These are phyloP conservation scores for Anabacerthia variegaticeps DNA, from an alignment of 2,797 vertebrate species.

Conservation along the genomic window DNA sequence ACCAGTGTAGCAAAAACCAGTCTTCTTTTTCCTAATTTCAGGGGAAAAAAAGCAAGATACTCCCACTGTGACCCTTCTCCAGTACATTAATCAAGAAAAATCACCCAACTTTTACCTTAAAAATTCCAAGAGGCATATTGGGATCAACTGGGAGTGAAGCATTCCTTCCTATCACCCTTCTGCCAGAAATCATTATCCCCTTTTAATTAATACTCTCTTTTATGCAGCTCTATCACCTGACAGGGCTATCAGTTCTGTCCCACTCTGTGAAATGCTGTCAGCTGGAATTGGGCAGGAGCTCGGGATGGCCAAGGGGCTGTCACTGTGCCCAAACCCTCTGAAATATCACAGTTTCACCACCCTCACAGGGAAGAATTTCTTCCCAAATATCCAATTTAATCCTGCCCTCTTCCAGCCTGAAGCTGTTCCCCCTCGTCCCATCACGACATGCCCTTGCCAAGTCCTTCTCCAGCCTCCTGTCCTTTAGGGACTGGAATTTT, in stretches of 20 bases:
- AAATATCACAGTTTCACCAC: accelerated
- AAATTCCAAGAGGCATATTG: not conserved
- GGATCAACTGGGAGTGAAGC: not conserved
- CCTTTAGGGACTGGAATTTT: not conserved
- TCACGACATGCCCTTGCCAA: not conserved
- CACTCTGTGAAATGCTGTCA: not conserved
- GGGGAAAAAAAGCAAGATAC: not conserved
- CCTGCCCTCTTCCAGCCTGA: not conserved
- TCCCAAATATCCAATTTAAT: not conserved
- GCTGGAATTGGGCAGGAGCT: not conserved
- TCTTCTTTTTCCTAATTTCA: not conserved
- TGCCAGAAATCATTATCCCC: not conserved
- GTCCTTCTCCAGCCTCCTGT: not conserved
- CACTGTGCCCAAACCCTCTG: not conserved
- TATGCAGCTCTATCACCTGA: not conserved
- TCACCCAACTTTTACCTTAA: not conserved
- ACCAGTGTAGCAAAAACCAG: not conserved
- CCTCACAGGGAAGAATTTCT: not conserved
- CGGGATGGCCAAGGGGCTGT: not conserved
- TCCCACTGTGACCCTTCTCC: not conserved
- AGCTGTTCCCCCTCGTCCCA: not conserved
- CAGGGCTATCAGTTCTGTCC: not conserved
- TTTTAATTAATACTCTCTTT: not conserved
- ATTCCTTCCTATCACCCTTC: not conserved
- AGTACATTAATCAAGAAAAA: not conserved